A percentile compares a stretch with the other conserved stretches of the same genome.
phyloP scores from a whole-genome alignment of 2,113 vertebrate genomes.

The Xiphorhynchus elegans region DNA sequence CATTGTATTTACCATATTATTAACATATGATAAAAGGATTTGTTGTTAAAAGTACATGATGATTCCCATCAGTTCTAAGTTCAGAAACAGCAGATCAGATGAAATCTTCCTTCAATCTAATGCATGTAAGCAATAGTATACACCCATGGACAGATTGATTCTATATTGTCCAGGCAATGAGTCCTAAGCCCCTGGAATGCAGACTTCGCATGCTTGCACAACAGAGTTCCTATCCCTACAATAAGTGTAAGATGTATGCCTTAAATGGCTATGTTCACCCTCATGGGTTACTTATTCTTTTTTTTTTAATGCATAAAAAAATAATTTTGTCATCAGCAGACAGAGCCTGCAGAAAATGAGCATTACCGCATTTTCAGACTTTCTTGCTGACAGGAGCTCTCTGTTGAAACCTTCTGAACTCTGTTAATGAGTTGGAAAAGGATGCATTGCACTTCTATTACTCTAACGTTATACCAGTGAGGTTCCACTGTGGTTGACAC shows the following conservation, averaged over 20 bases:
- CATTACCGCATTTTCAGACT: background rate
- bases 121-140: rapidly evolving
- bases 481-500: background rate
- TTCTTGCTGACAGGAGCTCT: background rate
- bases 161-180: background rate
- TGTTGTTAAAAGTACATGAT: background rate
- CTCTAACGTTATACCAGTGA: background rate
- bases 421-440: conserved; percentile 8
- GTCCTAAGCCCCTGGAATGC: background rate
- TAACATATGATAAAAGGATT: background rate
- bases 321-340: background rate
- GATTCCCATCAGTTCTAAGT: background rate
- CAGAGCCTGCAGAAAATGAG: background rate
- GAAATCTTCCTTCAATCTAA: background rate
- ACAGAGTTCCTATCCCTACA: background rate
- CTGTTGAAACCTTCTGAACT: conserved; percentile 20
- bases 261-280: background rate
- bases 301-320: background rate
- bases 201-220: background rate
- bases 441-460: background rate
- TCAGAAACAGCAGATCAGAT: background rate
- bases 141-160: background rate
- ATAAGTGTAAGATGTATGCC: background rate
- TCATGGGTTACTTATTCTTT: background rate
- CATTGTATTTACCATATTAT: background rate